Conservation (phyloP, 2,113 vertebrate genomes). For the Brachionichthys hirsutus region DNA sequence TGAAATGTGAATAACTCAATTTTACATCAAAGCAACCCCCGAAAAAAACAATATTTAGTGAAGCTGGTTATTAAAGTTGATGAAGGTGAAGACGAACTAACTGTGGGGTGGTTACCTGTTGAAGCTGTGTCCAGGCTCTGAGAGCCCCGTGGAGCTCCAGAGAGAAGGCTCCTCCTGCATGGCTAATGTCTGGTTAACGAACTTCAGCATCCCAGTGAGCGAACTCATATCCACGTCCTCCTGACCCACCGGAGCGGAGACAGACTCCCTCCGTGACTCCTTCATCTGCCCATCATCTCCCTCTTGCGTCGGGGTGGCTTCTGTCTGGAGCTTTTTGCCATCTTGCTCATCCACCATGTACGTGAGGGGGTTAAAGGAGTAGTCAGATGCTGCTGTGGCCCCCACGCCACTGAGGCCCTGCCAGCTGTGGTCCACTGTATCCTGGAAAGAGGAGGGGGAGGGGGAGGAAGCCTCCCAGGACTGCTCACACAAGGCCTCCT, state of each 20-base stretch:
- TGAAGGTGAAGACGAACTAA: no score
- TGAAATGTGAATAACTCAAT: no score
- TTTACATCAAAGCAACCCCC: no score
- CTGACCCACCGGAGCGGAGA: conserved; percentile 24
- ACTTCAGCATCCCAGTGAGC: conserved; percentile 75
- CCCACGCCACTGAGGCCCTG: conserved; percentile 59
- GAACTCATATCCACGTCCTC: conserved; percentile 50
- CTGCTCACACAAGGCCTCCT: conserved; percentile 46
- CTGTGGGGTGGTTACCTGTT: conserved; percentile 23
- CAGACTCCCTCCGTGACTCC: conserved; percentile 44
- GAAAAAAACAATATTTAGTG: no score
- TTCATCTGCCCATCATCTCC: background rate
- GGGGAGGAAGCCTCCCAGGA: conserved; percentile 37
- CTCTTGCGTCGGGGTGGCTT: conserved; percentile 4
- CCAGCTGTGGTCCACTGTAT: conserved; percentile 54
- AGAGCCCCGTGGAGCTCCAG: conserved; percentile 24
- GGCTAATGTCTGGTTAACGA: conserved; percentile 76
- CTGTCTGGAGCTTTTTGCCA: background rate
- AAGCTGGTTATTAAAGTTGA: no score
- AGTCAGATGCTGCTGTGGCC: conserved; percentile 47
- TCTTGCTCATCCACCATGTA: conserved; percentile 61
- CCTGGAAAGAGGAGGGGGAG: conserved; percentile 17
- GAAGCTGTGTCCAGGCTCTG: conserved; percentile 1
- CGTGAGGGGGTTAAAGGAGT: conserved; percentile 76
- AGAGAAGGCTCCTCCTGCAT: conserved; percentile 68